These are phyloP conservation scores for Picathartes gymnocephalus DNA, from an alignment of 2,113 vertebrate genomes.

Conservation along the genomic window DNA sequence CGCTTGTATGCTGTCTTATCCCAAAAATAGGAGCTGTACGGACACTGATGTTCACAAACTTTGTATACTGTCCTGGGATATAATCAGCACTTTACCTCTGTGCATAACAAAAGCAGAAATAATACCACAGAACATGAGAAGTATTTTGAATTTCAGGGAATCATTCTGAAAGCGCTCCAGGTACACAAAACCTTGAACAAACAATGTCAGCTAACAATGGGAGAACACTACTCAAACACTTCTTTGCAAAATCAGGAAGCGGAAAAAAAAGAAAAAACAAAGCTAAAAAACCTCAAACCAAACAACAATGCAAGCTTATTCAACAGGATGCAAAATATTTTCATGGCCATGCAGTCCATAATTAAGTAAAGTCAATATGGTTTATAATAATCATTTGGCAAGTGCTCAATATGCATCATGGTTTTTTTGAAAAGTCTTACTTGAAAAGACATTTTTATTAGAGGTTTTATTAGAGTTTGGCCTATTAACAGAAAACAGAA, in stretches of 20 bases:
- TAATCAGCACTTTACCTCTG: background rate
- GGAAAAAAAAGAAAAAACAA: background rate
- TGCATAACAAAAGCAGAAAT: background rate
- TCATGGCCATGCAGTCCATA: background rate
- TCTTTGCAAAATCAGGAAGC: background rate
- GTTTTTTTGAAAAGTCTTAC: background rate
- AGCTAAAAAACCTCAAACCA: background rate
- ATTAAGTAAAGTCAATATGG: background rate
- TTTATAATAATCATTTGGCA: background rate
- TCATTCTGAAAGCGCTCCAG: background rate
- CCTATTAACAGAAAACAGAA: background rate
- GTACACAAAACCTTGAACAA: background rate
- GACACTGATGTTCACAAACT: background rate
- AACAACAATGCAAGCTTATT: background rate
- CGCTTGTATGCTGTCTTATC: background rate
- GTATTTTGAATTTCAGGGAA: background rate
- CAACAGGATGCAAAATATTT: background rate
- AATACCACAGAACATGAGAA: background rate
- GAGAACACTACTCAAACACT: background rate
- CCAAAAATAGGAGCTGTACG: background rate
- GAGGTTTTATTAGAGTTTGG: background rate
- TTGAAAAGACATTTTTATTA: background rate
- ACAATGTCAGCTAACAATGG: background rate
- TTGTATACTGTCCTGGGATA: background rate
- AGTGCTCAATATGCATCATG: background rate